Evolutionary conservation across 2,888 invertebrate genomes (phyloP).

Genomic region (Drosophila meridionalis): DNA sequence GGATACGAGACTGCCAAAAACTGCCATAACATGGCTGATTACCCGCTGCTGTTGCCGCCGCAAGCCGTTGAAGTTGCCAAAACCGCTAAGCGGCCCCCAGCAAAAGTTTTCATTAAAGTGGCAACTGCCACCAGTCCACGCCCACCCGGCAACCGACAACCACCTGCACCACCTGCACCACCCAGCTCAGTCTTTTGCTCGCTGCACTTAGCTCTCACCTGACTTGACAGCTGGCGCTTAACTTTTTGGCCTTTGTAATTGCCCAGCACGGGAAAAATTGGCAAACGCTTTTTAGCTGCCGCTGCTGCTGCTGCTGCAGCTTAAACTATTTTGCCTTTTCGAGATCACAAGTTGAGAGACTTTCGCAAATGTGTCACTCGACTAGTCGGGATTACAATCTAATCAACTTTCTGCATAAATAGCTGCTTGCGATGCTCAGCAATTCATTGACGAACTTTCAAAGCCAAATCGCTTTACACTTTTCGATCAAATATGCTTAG

Average conservation of each 20-base stretch:
- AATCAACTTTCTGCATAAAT: constrained; percentile 23
- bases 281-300: constrained; percentile 27
- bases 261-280: constrained; percentile 63
- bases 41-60: constrained; percentile 41
- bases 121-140: constrained; percentile 28
- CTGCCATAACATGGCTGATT: constrained; percentile 66
- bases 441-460: constrained; percentile 7
- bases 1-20: constrained; percentile 50
- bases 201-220: constrained; percentile 37
- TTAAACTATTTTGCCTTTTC: constrained; percentile 11
- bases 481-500: neutral
- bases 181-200: neutral
- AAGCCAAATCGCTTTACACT: neutral
- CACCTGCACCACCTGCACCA: neutral
- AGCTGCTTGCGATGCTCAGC: neutral
- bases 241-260: constrained; percentile 73
- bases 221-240: constrained; percentile 58
- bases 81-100: constrained; percentile 71
- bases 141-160: neutral
- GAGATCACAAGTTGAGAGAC: constrained; percentile 24
- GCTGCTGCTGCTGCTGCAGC: constrained; percentile 20
- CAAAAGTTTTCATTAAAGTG: constrained; percentile 77
- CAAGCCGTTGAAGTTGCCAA: constrained; percentile 59
- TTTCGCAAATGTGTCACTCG: constrained; percentile 24
- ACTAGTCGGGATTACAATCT: constrained; percentile 18